Base-by-base conservation (phyloP, 2,888 invertebrate genomes). In the Nemapogon koenigi region DNA sequence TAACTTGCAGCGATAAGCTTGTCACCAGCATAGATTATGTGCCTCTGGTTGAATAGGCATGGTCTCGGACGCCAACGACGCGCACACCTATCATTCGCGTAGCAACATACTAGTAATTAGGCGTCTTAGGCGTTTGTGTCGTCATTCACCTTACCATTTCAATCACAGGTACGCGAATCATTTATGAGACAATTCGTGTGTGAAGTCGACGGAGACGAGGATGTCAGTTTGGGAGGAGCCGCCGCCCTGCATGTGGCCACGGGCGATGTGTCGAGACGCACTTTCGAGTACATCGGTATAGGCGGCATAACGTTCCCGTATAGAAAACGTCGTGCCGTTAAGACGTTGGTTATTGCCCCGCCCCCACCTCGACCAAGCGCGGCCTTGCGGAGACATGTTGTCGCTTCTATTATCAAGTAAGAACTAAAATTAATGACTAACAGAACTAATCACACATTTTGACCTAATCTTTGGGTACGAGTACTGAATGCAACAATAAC, bases 131-230 rank as follows among this genome's bases (percentile, higher is more conserved):
- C n/a, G n/a, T n/a, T n/a, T n/a, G n/a, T n/a, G n/a, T n/a, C n/a
- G n/a, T n/a, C n/a, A n/a, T n/a, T n/a, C n/a, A n/a, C 10, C 6
- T 22, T 7, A 22, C 6, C 6, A 22, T 22, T 7, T 22, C 7
- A 22, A 7, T 51, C 48, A 38, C 45, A 90, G 87, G 91, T 96
- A 2, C 86, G 99, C 27, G 99, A 99, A 65, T 98, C 97, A 49
- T 99, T 99, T 66, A 97, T 99, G 92, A 85, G 97, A 4, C 97
- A 97, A 65, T 99, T 99, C 67, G 92, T 96, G 1, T 89, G 89
- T 51, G 94, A 94, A 57, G 86, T 90, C 38, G 92, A 92, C 55
- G 89, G 88, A 17, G 92, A 92, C 38, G 92, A 92, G 57, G 87
- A 87, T 45, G 52, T 59, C 27, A 67, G 67, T 42, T 64, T 57